Conservation (phyloP, 2,113 vertebrate genomes). For the Nannospalax galili region DNA sequence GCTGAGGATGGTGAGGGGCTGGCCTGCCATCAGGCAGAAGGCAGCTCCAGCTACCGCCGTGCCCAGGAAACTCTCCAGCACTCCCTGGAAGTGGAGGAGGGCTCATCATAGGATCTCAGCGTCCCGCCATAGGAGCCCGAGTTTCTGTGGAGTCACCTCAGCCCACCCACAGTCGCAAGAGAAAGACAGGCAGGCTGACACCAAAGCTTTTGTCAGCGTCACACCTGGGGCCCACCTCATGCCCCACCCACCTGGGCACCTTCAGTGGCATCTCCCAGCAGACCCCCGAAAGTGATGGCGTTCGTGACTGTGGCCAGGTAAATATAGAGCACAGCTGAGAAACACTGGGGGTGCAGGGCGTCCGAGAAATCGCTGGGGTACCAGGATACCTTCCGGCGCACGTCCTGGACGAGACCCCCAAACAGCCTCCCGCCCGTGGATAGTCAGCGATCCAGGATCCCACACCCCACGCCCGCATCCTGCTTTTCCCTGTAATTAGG, state of each 20-base stretch:
- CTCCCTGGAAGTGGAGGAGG: conserved; percentile 82
- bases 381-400: conserved; percentile 86
- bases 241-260: conserved; percentile 86
- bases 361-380: conserved; percentile 88
- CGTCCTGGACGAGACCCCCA: conserved; percentile 86
- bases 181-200: neutral
- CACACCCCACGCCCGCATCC: neutral
- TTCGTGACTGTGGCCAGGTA: conserved; percentile 89
- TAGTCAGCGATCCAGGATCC: conserved; percentile 41
- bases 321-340: conserved; percentile 88
- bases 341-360: conserved; percentile 86
- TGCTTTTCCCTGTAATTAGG: neutral
- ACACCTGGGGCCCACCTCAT: too few species aligned
- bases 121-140: neutral
- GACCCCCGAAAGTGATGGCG: conserved; percentile 88
- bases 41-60: conserved; percentile 85
- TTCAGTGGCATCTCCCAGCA: conserved; percentile 87
- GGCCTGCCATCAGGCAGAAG: conserved; percentile 89
- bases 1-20: conserved; percentile 90
- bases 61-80: conserved; percentile 89
- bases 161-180: neutral
- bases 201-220: neutral
- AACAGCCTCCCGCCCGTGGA: conserved; percentile 84
- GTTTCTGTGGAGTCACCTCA: neutral
- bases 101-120: neutral